These are phyloP conservation scores for Zeus faber DNA, from an alignment of 2,113 vertebrate species.

Conservation along the genomic window DNA sequence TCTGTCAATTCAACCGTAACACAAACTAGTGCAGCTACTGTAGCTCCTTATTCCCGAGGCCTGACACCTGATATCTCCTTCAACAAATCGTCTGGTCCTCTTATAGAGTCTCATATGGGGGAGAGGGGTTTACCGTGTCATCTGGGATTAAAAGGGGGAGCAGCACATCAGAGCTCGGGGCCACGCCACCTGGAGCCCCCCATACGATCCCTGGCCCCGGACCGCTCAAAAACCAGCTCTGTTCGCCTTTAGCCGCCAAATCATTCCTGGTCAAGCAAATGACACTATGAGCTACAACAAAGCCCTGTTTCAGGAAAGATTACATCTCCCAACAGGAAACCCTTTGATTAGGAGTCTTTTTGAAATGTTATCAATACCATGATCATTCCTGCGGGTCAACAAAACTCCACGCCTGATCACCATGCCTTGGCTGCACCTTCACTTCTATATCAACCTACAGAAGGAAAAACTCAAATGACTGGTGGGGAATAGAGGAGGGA, in stretches of 20 bases:
- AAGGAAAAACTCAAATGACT: conserved; percentile 34
- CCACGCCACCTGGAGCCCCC: conserved; percentile 63
- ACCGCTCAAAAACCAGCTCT: conserved; percentile 58
- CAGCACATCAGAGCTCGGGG: conserved; percentile 59
- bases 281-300: conserved; percentile 68
- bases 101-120: conserved; percentile 50
- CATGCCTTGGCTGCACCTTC: conserved; percentile 59
- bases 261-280: conserved; percentile 74
- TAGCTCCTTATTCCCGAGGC: conserved; percentile 51
- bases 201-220: conserved; percentile 45
- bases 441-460: conserved; percentile 51
- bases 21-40: conserved; percentile 42
- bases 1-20: too few species aligned
- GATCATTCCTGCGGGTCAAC: conserved; percentile 72
- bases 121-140: conserved; percentile 59
- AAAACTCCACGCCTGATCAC: conserved; percentile 74
- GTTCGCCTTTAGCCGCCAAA: conserved; percentile 62
- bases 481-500: conserved; percentile 54
- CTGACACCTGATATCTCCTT: conserved; percentile 65
- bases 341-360: conserved; percentile 77
- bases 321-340: conserved; percentile 74
- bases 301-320: conserved; percentile 75
- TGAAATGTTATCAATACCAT: conserved; percentile 78
- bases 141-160: conserved; percentile 71
- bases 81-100: conserved; percentile 53